Percentiles rank a stretch among this genome's conserved stretches.
phyloP scores from a whole-genome alignment of 2,113 vertebrate species.

The Gambusia holbrooki region DNA sequence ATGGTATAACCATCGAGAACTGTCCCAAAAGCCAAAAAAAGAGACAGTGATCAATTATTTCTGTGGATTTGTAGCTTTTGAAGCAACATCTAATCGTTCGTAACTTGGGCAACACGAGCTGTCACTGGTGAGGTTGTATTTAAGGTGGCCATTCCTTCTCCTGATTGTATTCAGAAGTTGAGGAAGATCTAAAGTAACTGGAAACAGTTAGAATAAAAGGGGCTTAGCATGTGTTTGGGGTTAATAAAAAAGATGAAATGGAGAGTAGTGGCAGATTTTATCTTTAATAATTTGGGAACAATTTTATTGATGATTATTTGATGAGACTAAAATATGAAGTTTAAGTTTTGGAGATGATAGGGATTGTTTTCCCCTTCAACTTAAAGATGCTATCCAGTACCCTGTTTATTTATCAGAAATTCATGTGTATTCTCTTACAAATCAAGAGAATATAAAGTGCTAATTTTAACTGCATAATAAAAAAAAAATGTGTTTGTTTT shows the following conservation, averaged over 20 bases:
- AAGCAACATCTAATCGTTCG: conserved; percentile 56
- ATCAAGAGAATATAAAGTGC: too few relatives aligned
- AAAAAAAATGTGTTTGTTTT: too few relatives aligned
- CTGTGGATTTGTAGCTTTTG: not conserved
- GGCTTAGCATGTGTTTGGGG: conserved; percentile 82
- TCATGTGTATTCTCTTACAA: too few relatives aligned
- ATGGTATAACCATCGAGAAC: not conserved
- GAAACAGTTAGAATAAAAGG: conserved; percentile 90
- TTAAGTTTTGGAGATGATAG: not conserved
- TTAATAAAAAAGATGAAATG: conserved; percentile 78
- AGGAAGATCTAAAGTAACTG: conserved; percentile 87
- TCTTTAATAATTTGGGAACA: not conserved
- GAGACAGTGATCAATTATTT: conserved; percentile 20
- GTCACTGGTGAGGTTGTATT: conserved; percentile 78
- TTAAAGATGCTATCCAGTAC: not conserved
- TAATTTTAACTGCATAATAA: too few relatives aligned
- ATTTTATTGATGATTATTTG: not conserved
- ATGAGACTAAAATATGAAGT: not conserved
- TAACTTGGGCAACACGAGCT: conserved; percentile 84
- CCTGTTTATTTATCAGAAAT: too few relatives aligned
- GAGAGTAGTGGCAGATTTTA: conserved; percentile 25
- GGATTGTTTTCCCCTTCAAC: not conserved
- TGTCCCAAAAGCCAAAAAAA: not conserved
- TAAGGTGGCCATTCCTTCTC: conserved; percentile 81
- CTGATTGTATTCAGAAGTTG: conserved; percentile 88